A percentile compares a stretch with the other conserved stretches of the same genome.
Conservation (phyloP, 2,888 invertebrate genomes). For the Aphodius sticticus region DNA sequence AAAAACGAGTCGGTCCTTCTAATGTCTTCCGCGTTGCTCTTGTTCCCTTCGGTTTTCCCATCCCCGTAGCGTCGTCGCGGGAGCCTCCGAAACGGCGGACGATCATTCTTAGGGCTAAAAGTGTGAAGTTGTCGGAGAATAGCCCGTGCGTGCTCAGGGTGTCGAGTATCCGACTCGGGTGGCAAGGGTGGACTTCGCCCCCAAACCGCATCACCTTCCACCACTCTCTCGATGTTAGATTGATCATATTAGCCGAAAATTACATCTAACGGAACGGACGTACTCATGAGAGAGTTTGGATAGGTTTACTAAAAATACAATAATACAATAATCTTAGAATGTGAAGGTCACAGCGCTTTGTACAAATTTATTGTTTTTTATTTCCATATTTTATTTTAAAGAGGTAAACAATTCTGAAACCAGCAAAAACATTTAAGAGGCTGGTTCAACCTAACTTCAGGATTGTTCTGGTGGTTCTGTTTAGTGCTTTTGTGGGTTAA, state of each 20-base stretch:
- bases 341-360: no score
- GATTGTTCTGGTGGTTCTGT: no score
- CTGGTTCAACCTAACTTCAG: no score
- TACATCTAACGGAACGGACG: slow-evolving; percentile 40
- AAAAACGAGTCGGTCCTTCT: slow-evolving; percentile 34
- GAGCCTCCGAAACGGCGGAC: slow-evolving; percentile 15
- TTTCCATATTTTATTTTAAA: no score
- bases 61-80: slow-evolving; percentile 20
- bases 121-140: slow-evolving; percentile 57
- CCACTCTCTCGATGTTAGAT: slow-evolving; percentile 45
- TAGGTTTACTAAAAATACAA: neutral
- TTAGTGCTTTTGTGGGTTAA: no score
- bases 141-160: slow-evolving; percentile 53
- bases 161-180: slow-evolving; percentile 41
- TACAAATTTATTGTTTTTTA: no score
- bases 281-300: neutral
- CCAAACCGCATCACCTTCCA: slow-evolving; percentile 36
- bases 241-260: slow-evolving; percentile 52
- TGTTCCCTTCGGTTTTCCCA: slow-evolving; percentile 30
- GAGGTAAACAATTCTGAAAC: no score
- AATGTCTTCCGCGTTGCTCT: slow-evolving; percentile 31
- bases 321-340: no score
- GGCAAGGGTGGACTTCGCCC: neutral
- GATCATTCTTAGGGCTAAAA: slow-evolving; percentile 42
- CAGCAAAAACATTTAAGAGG: no score